Evolutionary conservation across 2,888 invertebrate species (phyloP).

Genomic region (Drosophila lutescens): DNA sequence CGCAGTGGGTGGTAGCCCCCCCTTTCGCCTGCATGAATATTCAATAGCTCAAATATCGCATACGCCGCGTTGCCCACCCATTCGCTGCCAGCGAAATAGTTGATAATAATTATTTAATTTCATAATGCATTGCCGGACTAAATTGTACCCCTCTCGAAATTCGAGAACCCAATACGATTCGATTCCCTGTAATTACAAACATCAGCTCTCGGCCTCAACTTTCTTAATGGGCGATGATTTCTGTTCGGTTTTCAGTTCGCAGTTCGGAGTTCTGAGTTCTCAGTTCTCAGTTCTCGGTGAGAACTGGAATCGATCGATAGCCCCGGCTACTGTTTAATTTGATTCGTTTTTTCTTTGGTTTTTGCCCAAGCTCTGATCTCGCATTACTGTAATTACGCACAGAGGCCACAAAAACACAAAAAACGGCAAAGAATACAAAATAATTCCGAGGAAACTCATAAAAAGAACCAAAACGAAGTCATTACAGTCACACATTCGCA

Average conservation of each 20-base stretch:
- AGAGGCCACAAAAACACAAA: conserved; percentile 39
- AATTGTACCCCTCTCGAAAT: conserved; percentile 26
- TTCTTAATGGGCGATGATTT: conserved; percentile 66
- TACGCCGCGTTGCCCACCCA: conserved; percentile 68
- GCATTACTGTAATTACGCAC: conserved; percentile 82
- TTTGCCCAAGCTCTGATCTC: conserved; percentile 43
- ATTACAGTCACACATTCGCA: conserved; percentile 72
- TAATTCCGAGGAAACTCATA: conserved; percentile 74
- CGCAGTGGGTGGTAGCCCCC: background rate
- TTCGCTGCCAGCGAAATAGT: conserved; percentile 55
- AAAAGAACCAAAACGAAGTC: conserved; percentile 70
- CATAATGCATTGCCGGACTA: conserved; percentile 51
- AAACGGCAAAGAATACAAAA: conserved; percentile 42
- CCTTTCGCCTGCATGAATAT: conserved; percentile 73
- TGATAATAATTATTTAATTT: conserved; percentile 78
- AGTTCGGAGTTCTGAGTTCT: too few relatives aligned
- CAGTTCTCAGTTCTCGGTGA: conserved; percentile 3
- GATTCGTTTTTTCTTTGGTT: conserved; percentile 47
- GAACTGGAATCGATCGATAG: conserved; percentile 49
- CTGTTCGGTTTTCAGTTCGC: conserved; percentile 1
- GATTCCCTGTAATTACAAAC: conserved; percentile 42
- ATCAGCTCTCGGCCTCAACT: conserved; percentile 41
- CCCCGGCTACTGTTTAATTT: conserved; percentile 59
- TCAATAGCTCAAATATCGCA: conserved; percentile 77
- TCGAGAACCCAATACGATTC: background rate